Evolutionary conservation across 2,113 vertebrate genomes (phyloP), one percentile per base, ranked within the genome.

Genomic region (Sterrhoptilus dennistouni): DNA sequence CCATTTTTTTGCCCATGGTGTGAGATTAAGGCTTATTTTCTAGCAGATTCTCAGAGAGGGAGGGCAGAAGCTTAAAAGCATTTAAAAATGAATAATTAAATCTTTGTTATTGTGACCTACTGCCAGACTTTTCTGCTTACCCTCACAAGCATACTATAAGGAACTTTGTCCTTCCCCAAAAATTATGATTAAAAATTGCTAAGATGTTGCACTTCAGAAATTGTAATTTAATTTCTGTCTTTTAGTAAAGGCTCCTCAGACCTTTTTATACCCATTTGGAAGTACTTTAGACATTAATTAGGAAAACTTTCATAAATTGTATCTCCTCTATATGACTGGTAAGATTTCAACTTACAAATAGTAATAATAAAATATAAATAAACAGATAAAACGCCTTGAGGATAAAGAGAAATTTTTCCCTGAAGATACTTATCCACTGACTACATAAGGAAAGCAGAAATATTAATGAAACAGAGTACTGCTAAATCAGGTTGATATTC

Each of bases 321-420:
- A 14, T 70, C 45, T 93, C 69, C 28, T 14, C 11, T 66, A 74
- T 15, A 54, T 21, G 50, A 93, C 25, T 19, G 9, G 33, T 69
- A 75, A 89, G 23, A 42, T 47, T 91, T 92, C 74, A 92, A 54
- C 28, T 57, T 49, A 28, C 21, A 77, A 91, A 16, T 44, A 68
- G 12, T 53, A 38, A 64, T 80, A 91, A 93, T 64, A 81, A 89
- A 91, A 74, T 72, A 52, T 7, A 87, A 84, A 91, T 50, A 31
- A 87, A 64, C 5, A 79, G 35, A 93, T 50, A 15, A 63, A 56
- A 3, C 1, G 64, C 83, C 54, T 82, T 12, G 3, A 93, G 52
- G 56, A 91, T 82, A 95, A 96, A 93, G 33, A 95, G 22, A 89
- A 75, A n/a, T 31, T 59, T 89, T 83, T 40, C 45, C 35, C 50